Conservation (phyloP, 2,113 vertebrate species). For the Halichoeres trimaculatus region DNA sequence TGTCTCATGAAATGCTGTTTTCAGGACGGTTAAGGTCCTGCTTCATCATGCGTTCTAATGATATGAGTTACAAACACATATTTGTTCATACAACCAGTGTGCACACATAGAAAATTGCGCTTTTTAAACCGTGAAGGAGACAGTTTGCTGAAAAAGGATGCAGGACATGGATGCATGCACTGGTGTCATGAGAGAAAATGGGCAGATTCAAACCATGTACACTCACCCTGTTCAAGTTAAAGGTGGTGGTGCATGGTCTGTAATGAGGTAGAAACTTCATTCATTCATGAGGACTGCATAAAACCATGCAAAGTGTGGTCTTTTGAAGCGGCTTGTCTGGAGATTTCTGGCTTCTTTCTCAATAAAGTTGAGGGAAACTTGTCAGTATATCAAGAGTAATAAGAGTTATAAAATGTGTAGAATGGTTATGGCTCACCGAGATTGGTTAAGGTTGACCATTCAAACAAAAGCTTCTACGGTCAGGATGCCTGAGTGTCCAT, state of each 20-base stretch:
- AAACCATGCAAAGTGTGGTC: not conserved
- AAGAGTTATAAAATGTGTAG: no score
- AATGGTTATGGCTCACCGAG: no score
- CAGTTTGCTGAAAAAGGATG: not conserved
- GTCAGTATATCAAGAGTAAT: no score
- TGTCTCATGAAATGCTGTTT: conserved; percentile 43
- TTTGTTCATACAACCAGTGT: not conserved
- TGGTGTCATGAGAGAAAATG: not conserved
- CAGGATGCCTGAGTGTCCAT: no score
- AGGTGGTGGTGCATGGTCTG: not conserved
- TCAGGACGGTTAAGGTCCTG: conserved; percentile 13
- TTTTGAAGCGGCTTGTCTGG: not conserved
- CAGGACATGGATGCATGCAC: not conserved
- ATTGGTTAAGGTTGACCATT: no score
- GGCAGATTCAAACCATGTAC: not conserved
- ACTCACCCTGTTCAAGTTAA: not conserved
- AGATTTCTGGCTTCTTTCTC: not conserved
- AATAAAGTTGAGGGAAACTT: not conserved
- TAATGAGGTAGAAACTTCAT: not conserved
- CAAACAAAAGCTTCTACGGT: no score
- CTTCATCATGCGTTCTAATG: conserved; percentile 43
- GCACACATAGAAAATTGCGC: conserved; percentile 1
- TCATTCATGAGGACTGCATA: not conserved
- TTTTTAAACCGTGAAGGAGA: conserved; percentile 4
- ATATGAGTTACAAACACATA: conserved; percentile 35